These are phyloP conservation scores for Hanleya hanleyi DNA, from an alignment of 2,888 invertebrate species.

Conservation along the genomic window DNA sequence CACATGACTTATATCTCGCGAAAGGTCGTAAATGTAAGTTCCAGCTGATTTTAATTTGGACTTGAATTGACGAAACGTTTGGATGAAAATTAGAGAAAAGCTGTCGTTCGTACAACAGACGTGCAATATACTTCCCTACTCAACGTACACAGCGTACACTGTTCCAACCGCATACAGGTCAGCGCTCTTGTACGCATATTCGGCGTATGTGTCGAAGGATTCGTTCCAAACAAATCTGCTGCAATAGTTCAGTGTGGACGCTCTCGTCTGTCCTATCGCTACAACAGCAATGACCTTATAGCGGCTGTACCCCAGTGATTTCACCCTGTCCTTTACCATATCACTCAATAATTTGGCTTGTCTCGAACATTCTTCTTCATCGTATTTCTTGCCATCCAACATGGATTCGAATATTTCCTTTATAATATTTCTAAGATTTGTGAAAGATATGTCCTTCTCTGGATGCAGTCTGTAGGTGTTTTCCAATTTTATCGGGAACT, in stretches of 20 bases:
- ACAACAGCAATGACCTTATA: conserved; percentile 60
- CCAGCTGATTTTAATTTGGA: too few relatives aligned
- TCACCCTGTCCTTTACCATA: conserved; percentile 56
- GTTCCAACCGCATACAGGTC: conserved; percentile 57
- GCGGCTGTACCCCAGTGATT: conserved; percentile 49
- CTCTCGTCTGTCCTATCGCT: conserved; percentile 51
- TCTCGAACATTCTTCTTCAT: conserved; percentile 47
- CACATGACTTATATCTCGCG: too few relatives aligned
- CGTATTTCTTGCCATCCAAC: conserved; percentile 47
- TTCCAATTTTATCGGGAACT: conserved; percentile 46
- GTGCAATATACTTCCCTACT: too few relatives aligned
- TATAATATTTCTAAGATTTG: conserved; percentile 45
- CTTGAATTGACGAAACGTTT: too few relatives aligned
- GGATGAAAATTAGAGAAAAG: too few relatives aligned
- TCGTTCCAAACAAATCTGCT: conserved; percentile 65
- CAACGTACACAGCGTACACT: conserved; percentile 57
- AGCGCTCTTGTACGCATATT: conserved; percentile 50
- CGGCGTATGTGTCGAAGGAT: conserved; percentile 57
- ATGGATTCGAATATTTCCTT: conserved; percentile 45
- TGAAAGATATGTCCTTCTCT: conserved; percentile 37
- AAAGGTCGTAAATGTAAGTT: too few relatives aligned
- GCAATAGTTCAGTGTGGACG: conserved; percentile 44
- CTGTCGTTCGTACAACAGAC: too few relatives aligned
- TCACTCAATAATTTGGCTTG: conserved; percentile 50
- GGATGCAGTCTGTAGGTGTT: conserved; percentile 61